Evolutionary conservation across 2,888 invertebrate genomes (phyloP), one percentile per base, ranked within the genome.

Genomic region (Drosophila suboccidentalis): DNA sequence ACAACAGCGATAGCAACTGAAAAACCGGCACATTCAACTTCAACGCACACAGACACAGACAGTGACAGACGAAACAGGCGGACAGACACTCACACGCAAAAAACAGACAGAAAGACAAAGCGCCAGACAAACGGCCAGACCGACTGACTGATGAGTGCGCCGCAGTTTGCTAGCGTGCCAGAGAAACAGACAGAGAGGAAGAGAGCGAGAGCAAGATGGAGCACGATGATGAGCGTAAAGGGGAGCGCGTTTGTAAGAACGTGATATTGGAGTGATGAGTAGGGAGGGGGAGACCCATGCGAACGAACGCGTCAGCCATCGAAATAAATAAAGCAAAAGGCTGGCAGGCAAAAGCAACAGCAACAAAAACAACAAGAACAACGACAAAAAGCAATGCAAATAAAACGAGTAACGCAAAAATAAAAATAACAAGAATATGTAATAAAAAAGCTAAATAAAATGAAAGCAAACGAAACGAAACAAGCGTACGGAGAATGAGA

Each of bases 21-120:
- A 73, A 86, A 86, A 86, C 86, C 88, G 89, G 87, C 88, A 82
- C 86, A 87, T 87, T 87, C 87, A 84, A 89, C 89, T 89, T 86
- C 81, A 83, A 77, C 79, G 68, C 71, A 81, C 78, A 87, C 76
- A 75, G 68, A 41, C 71, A 62, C 68, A 71, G 60, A 69, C 67
- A 72, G 13, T 11, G 66, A 26, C 51, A 51, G 34, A 60, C 59
- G 15, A 6, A 26, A 32, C n/a, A 41, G 59, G 65, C 38, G 51
- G 65, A 70, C 69, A 66, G 62, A 71, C 64, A 59, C 64, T 54
- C 61, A 63, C 64, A 64, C 61, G 62, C 59, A 54, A 65, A 68
- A 63, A 58, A 61, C 67, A 62, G 36, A 54, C 26, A 46, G 36
- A 54, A 22, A 63, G 75, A 69, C 69, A 50, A 19, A 67, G 36